phyloP scores from a whole-genome alignment of 2,797 vertebrate genomes.

The Sphenodon punctatus region DNA sequence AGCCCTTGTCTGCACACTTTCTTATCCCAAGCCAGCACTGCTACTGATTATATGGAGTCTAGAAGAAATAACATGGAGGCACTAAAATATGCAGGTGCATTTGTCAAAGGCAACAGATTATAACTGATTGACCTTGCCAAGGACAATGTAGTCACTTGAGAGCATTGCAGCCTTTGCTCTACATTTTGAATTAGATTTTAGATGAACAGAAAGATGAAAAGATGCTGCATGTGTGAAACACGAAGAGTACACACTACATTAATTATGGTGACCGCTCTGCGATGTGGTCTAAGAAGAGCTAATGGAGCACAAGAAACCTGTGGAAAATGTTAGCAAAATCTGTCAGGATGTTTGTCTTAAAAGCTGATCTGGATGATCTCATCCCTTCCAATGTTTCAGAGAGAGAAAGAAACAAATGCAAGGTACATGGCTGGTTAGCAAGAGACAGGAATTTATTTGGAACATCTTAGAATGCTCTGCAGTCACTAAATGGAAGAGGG shows the following conservation, averaged over 20 bases:
- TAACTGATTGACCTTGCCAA: not conserved
- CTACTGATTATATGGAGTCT: fast-evolving
- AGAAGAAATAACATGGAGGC: not conserved
- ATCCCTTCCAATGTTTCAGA: not conserved
- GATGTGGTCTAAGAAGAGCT: conserved; percentile 29
- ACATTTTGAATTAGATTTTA: conserved; percentile 5
- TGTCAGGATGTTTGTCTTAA: conserved; percentile 50
- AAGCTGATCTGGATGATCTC: conserved; percentile 45
- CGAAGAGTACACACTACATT: conserved; percentile 18
- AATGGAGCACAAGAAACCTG: conserved; percentile 51
- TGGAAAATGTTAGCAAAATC: conserved; percentile 49
- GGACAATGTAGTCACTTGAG: not conserved
- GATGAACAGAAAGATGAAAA: conserved; percentile 11
- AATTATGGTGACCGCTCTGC: not conserved
- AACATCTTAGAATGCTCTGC: fast-evolving
- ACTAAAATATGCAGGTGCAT: not conserved
- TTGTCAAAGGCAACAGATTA: not conserved
- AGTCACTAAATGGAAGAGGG: fast-evolving
- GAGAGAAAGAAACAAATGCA: not conserved
- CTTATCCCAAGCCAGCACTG: too few species aligned
- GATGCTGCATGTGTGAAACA: not conserved
- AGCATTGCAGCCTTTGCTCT: fast-evolving
- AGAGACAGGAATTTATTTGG: too few species aligned
- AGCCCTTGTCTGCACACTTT: too few species aligned
- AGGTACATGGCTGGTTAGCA: conserved; percentile 3